phyloP scores from a whole-genome alignment of 2,888 invertebrate genomes.

The Rhingia rostrata region DNA sequence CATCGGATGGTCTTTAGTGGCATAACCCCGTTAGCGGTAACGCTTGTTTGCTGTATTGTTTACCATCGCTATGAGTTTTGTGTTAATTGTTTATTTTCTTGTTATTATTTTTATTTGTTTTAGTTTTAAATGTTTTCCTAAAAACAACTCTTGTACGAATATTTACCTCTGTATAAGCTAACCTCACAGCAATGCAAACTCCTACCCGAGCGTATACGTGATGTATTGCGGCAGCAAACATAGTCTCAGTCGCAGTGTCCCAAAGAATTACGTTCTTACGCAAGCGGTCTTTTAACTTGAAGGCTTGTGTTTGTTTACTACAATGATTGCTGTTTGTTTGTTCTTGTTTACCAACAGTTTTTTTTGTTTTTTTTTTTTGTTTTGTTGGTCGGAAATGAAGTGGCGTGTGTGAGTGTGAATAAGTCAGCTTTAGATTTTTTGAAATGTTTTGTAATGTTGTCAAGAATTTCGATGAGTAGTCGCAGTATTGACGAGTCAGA shows the following conservation, averaged over 20 bases:
- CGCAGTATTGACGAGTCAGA: too few species aligned
- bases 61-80: conserved; percentile 11
- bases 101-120: background rate
- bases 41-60: conserved; percentile 12
- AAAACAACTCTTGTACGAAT: too few species aligned
- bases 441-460: background rate
- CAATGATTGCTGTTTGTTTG: background rate
- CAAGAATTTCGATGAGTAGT: background rate
- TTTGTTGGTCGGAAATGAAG: background rate
- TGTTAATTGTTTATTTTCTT: conserved; percentile 8
- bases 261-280: conserved; percentile 3
- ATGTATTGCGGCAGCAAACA: conserved; percentile 4
- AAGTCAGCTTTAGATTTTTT: background rate
- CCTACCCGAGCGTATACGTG: background rate
- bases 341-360: background rate
- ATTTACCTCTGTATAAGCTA: background rate
- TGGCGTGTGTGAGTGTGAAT: background rate
- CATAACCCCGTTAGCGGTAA: background rate
- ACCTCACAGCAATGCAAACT: background rate
- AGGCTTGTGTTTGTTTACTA: background rate
- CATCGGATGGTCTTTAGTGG: background rate
- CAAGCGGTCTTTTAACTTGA: background rate
- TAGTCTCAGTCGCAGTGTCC: background rate
- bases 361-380: background rate
- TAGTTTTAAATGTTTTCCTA: too few species aligned